Evolutionary conservation across 1,140 invertebrate species (phyloP).

Genomic region (Drosophila neocordata): DNA sequence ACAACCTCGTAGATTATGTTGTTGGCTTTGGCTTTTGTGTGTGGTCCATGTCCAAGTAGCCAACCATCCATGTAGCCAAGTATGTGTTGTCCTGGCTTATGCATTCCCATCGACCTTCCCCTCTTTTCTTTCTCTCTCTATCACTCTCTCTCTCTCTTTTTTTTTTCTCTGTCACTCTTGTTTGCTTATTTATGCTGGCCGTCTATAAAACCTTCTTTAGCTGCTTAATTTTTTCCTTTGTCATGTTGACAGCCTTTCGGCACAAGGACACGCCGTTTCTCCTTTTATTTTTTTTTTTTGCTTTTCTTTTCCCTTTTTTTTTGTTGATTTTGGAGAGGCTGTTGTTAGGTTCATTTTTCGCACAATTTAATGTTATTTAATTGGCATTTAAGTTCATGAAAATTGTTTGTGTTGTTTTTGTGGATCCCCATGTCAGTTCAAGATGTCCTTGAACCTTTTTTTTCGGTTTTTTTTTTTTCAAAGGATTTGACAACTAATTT

Average conservation of each 20-base stretch:
- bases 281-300: constrained; percentile 17
- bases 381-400: constrained; percentile 77
- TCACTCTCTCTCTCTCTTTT: constrained; percentile 18
- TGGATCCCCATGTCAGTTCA: constrained; percentile 22
- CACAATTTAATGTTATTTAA: constrained; percentile 82
- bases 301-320: not conserved
- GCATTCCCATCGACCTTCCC: constrained; percentile 45
- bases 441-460: constrained; percentile 31
- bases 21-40: constrained; percentile 74
- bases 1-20: constrained; percentile 80
- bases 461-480: constrained; percentile 6
- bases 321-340: constrained; percentile 26
- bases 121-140: constrained; percentile 34
- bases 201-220: constrained; percentile 75
- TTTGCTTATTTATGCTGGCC: constrained; percentile 69
- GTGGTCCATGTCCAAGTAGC: constrained; percentile 43
- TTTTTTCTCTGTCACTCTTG: constrained; percentile 37
- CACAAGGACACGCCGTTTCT: constrained; percentile 39
- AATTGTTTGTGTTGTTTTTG: constrained; percentile 52
- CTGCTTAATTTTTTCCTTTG: constrained; percentile 81
- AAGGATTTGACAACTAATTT: constrained; percentile 12
- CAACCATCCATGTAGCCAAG: constrained; percentile 23
- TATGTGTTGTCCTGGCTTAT: constrained; percentile 58
- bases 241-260: constrained; percentile 74
- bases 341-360: constrained; percentile 65